phyloP scores from a whole-genome alignment of 2,113 vertebrate species.

The Axis porcinus region DNA sequence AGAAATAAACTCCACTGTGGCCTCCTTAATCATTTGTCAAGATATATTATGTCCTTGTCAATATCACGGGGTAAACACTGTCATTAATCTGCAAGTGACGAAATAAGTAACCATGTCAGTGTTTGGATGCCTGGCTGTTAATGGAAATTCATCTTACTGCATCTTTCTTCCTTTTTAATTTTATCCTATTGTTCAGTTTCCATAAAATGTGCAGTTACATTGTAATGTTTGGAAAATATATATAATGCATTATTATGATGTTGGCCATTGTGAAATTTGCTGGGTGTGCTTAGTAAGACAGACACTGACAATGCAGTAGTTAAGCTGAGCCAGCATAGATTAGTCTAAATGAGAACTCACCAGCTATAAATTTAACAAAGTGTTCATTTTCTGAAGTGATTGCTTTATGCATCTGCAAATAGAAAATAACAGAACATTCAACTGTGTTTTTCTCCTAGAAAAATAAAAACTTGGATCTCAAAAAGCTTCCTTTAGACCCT shows the following conservation, averaged over 20 bases:
- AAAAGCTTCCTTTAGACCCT: conserved; percentile 69
- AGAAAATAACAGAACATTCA: conserved; percentile 74
- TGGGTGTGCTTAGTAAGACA: conserved; percentile 57
- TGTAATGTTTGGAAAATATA: conserved; percentile 58
- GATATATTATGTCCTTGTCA: conserved; percentile 61
- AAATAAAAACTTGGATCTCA: conserved; percentile 64
- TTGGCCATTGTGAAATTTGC: conserved; percentile 62
- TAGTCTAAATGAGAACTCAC: conserved; percentile 79
- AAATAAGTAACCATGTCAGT: conserved; percentile 51
- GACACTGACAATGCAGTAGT: conserved; percentile 60
- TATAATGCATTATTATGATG: conserved; percentile 48
- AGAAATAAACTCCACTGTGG: conserved; percentile 35
- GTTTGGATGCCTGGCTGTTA: conserved; percentile 22
- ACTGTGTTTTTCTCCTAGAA: conserved; percentile 61
- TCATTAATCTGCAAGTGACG: conserved; percentile 61
- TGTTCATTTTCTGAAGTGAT: conserved; percentile 81
- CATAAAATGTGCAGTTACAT: conserved; percentile 53
- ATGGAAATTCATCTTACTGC: conserved; percentile 26
- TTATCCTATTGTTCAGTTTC: conserved; percentile 46
- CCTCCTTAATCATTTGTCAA: conserved; percentile 64
- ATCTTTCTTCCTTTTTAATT: conserved; percentile 37
- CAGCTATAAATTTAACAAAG: conserved; percentile 80
- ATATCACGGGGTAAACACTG: conserved; percentile 61
- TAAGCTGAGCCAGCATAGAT: conserved; percentile 80
- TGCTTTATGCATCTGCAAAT: conserved; percentile 81